Evolutionary conservation across 1,140 invertebrate species (phyloP).

Genomic region (Drosophila sp.): DNA sequence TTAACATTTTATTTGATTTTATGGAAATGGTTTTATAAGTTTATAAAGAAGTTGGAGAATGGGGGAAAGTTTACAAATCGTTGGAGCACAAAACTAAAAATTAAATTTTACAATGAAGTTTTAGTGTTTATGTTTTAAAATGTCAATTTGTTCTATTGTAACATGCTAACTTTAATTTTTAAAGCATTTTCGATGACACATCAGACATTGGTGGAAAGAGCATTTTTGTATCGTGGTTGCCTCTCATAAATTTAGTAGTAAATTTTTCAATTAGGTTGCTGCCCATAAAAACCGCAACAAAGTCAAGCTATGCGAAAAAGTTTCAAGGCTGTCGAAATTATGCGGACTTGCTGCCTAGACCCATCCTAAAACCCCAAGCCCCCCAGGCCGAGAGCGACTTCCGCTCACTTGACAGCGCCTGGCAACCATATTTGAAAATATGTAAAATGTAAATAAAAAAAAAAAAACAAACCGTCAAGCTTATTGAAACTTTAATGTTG

Average conservation of each 20-base stretch:
- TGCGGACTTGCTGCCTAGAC: constrained; percentile 14
- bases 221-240: neutral
- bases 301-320: constrained; percentile 38
- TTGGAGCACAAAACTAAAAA: neutral
- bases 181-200: neutral
- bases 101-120: neutral
- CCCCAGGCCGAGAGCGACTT: neutral
- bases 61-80: neutral
- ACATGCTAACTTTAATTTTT: too few species aligned
- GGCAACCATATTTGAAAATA: constrained; percentile 11
- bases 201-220: neutral
- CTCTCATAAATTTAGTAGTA: constrained; percentile 9
- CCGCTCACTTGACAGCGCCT: neutral
- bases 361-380: neutral
- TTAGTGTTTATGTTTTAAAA: too few species aligned
- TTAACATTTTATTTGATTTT: constrained; percentile 16
- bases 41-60: neutral
- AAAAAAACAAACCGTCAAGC: neutral
- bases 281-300: constrained; percentile 31
- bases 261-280: constrained; percentile 42
- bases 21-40: neutral
- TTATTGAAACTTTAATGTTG: constrained; percentile 37
- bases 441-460: neutral
- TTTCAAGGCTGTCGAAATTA: constrained; percentile 48
- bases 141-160: too few species aligned